Percentiles rank a stretch among this genome's conserved stretches.
Evolutionary conservation across 2,888 invertebrate genomes (phyloP).

Genomic region (Melitaea athalia): DNA sequence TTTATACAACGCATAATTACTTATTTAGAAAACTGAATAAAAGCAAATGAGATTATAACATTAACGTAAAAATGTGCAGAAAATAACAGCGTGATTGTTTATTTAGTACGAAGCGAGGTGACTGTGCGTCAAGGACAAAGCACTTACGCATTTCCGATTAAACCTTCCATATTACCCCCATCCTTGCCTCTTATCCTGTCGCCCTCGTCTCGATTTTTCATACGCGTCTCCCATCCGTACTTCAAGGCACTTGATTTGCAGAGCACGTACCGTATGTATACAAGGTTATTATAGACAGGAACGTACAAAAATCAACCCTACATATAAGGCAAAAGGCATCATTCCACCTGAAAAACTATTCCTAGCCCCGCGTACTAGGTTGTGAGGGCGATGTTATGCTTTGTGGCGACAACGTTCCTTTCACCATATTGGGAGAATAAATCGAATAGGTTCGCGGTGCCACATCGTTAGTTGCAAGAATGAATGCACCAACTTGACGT

Average conservation of each 20-base stretch:
- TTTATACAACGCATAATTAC: too few relatives aligned
- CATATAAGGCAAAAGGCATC: constrained; percentile 46
- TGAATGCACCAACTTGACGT: constrained; percentile 52
- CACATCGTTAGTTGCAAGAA: constrained; percentile 55
- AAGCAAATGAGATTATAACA: background rate
- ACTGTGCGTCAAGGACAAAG: constrained; percentile 38
- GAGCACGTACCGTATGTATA: constrained; percentile 62
- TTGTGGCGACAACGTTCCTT: constrained; percentile 65
- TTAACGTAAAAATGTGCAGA: constrained; percentile 5
- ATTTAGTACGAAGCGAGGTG: constrained; percentile 36
- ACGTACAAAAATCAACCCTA: constrained; percentile 57
- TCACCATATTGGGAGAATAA: constrained; percentile 66
- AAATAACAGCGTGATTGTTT: constrained; percentile 33
- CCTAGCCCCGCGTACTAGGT: constrained; percentile 35
- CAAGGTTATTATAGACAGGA: constrained; percentile 42
- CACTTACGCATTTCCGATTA: constrained; percentile 70
- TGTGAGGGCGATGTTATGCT: constrained; percentile 69
- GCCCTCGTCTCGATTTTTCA: constrained; percentile 79
- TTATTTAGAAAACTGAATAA: too few relatives aligned
- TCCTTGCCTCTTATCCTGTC: constrained; percentile 66
- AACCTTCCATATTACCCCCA: constrained; percentile 68
- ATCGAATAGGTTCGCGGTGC: constrained; percentile 65
- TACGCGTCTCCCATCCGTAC: constrained; percentile 75
- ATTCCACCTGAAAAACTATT: constrained; percentile 29
- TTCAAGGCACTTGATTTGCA: constrained; percentile 79